These are phyloP conservation scores for Neocrepidodera transversa DNA, from an alignment of 2,888 invertebrate species.

Conservation along the genomic window DNA sequence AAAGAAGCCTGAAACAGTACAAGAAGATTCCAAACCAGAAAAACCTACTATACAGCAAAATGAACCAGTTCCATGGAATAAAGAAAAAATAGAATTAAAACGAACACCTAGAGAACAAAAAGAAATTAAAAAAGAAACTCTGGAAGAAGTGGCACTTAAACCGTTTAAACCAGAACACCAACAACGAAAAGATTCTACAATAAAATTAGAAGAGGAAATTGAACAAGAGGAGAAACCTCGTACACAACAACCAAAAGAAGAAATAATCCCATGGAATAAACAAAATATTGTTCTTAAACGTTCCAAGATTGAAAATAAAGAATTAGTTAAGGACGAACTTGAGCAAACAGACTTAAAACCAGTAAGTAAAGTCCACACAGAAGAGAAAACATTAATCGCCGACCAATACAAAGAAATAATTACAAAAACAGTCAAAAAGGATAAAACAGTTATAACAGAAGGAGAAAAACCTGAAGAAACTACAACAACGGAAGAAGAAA, in stretches of 20 bases:
- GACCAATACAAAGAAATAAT: conserved; percentile 56
- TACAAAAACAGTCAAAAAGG: conserved; percentile 59
- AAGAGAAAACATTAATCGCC: conserved; percentile 10
- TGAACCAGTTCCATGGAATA: conserved; percentile 63
- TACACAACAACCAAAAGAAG: conserved; percentile 44
- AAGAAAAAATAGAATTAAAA: conserved; percentile 67
- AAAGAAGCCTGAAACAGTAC: conserved; percentile 1
- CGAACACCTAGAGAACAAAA: conserved; percentile 59
- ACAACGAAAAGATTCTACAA: conserved; percentile 53
- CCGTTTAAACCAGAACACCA: conserved; percentile 54
- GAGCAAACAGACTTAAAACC: conserved; percentile 43
- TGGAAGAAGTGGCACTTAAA: conserved; percentile 63
- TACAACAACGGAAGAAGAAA: conserved; percentile 30
- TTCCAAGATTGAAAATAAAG: conserved; percentile 55
- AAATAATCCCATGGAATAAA: conserved; percentile 65
- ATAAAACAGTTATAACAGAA: conserved; percentile 63
- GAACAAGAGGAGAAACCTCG: conserved; percentile 42
- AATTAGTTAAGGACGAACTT: conserved; percentile 49
- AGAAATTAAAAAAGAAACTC: conserved; percentile 56
- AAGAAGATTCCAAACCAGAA: conserved; percentile 17
- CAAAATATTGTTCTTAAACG: conserved; percentile 65
- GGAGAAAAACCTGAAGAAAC: conserved; percentile 58
- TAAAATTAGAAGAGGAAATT: conserved; percentile 18
- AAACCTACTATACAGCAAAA: conserved; percentile 51
- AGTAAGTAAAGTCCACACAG: conserved; percentile 14